Evolutionary conservation across 2,797 vertebrate genomes (phyloP), one percentile per base, ranked within the genome.

Genomic region (Clarias laeviceps): DNA sequence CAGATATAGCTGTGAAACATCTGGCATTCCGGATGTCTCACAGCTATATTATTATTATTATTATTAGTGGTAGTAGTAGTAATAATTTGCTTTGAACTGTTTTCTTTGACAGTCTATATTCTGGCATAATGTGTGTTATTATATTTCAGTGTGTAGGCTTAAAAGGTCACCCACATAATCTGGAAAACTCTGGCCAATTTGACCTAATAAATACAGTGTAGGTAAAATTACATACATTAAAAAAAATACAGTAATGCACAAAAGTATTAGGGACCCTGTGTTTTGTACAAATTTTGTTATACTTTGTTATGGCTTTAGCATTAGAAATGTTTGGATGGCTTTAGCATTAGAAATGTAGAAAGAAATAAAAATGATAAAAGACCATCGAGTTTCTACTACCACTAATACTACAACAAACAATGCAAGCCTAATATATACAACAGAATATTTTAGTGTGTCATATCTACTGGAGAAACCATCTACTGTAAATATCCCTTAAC

Each of bases 81-180:
- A 50, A 50, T 50, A 50, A 50, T 70, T 72, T 14, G 4, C 37
- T 72, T 45, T 72, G 37, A 24, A 72, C 12, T n/a, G 22, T 40
- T 45, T 45, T 68, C 29, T 3, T 68, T 70, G 18, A 12, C 3
- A 29, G 68, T 18, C 18, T 40, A 3, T 40, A 70, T 70, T 70
- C 37, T 40, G 32, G 18, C 18, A 34, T 22, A 37, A 66, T 66
- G 32, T 69, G 32, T 37, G 34, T 2, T 22, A 69, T 69, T 70
- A 37, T 70, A 70, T 24, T 34, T 22, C 68, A 70, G 68, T 70
- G 4, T 37, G 68, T 70, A 70, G 68, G 68, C 68, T 70, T 70
- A 69, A 20, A 20, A 70, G 68, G 32, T 70, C 68, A 24, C 68
- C 9, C 15, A 70, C 68, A 18, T 34, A 20, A 18, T 68, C 29